Conservation (phyloP, 2,113 vertebrate species). For the Nibea coibor region DNA sequence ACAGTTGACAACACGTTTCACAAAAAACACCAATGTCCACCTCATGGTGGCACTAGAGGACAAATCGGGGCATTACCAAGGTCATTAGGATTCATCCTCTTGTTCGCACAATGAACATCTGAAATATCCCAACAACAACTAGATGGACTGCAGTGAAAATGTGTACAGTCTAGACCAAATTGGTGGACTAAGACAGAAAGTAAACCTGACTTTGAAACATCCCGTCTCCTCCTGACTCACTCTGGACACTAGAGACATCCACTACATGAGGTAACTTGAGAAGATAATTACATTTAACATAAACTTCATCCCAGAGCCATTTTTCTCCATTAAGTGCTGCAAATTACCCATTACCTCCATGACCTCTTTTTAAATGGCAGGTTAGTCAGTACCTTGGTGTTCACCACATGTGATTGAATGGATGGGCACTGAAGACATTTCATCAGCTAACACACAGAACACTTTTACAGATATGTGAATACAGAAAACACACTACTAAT, state of each 20-base stretch:
- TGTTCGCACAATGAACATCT: neutral
- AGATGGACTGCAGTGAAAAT: too few species aligned
- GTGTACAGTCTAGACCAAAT: too few species aligned
- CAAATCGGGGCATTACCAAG: neutral
- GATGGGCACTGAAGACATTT: conserved; percentile 1
- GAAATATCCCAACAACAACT: too few species aligned
- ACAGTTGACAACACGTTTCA: neutral
- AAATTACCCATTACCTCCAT: conserved; percentile 58
- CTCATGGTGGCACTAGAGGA: neutral
- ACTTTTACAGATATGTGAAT: neutral
- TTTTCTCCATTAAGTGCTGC: conserved; percentile 63
- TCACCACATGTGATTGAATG: conserved; percentile 16
- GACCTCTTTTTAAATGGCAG: conserved; percentile 59
- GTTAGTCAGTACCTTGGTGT: conserved; percentile 29
- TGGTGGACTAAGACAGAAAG: neutral
- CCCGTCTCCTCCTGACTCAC: neutral
- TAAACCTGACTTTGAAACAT: conserved; percentile 9
- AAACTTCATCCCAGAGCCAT: conserved; percentile 50
- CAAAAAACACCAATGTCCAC: neutral
- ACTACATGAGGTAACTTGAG: conserved; percentile 27
- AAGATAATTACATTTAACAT: conserved; percentile 62
- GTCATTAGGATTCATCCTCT: neutral
- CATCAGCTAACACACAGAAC: neutral
- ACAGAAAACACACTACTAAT: neutral
- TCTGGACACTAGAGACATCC: neutral